A percentile compares a stretch with the other conserved stretches of the same genome.
phyloP scores from a whole-genome alignment of 2,888 invertebrate genomes.

The Euphydryas editha region DNA sequence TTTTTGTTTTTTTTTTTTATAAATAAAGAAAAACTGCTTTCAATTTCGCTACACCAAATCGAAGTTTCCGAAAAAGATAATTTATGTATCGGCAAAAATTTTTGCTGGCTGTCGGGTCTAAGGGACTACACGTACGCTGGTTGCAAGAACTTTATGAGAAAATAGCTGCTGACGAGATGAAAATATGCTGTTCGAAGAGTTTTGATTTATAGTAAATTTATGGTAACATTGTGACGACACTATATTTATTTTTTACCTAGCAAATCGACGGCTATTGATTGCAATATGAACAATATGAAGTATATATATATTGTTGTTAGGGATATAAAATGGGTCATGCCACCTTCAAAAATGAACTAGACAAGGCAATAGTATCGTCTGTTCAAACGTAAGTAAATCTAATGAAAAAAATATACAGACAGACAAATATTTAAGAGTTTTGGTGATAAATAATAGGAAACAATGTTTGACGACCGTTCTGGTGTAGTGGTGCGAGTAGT shows the following conservation, averaged over 20 bases:
- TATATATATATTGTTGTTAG: background rate
- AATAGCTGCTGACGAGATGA: background rate
- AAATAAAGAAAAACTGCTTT: too few species aligned
- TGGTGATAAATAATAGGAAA: too few species aligned
- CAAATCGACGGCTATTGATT: background rate
- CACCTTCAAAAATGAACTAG: too few species aligned
- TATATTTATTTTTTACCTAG: background rate
- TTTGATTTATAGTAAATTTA: background rate
- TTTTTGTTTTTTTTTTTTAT: too few species aligned
- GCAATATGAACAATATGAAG: background rate
- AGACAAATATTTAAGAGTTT: too few species aligned
- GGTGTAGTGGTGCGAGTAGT: too few species aligned
- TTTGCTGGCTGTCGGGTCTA: constrained; percentile 2
- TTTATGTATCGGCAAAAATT: constrained; percentile 2
- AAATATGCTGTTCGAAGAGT: background rate
- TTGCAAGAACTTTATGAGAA: background rate
- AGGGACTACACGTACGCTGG: background rate
- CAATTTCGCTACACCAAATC: background rate
- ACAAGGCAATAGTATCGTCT: background rate
- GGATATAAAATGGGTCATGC: too few species aligned
- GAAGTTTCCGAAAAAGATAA: background rate
- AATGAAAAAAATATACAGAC: too few species aligned
- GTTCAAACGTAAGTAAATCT: background rate
- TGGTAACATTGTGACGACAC: too few species aligned
- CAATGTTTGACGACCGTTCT: too few species aligned